Base-by-base conservation (phyloP, 2,113 vertebrate species). In the Muscicapa adusta region DNA sequence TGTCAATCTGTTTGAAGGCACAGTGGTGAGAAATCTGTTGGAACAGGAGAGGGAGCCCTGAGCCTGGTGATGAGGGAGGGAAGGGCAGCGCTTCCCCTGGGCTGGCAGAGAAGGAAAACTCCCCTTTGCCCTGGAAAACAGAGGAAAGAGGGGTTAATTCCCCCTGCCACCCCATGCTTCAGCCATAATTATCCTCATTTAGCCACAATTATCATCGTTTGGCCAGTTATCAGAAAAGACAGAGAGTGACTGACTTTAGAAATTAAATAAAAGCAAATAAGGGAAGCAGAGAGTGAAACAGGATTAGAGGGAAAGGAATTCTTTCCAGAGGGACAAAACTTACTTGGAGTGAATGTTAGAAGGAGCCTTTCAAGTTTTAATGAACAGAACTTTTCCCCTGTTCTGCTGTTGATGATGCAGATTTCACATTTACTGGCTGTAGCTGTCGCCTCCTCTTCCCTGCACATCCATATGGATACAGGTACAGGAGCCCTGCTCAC, bases 41-140 rank as follows among this genome's bases (percentile, higher is more conserved):
- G 19, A 83, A 89, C 91, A 91, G 92, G 83, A 94, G 92, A 89
- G 91, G 96, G 94, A 94, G 95, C 88, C 81, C 94, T 74, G 24
- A 88, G 68, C 88, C 38, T 31, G 85, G 42, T 5, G 14, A 50
- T 85, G 56, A 50, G 50, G 58, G 36, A 75, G 48, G 56, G 26
- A 62, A 66, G 15, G 50, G 40, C 68, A 70, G 11, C 4, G 0
- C 48, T 54, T 17, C 34, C 38, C 65, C 28, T 0, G 18, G 12
- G 15, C 43, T 24, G 36, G 8, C 6, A 33, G 54, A 12, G 34
- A 45, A 48, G 26, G 10, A 23, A 3, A 60, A 12, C 14, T 81
- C n/a, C 12, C 17, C 36, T 56, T 9, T 4, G 42, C 10, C 24
- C 25, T 31, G 18, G 15, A 34, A 18, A 79, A 13, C 26, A 24